Evolutionary conservation across 2,113 vertebrate genomes (phyloP), one percentile per base, ranked within the genome.

Genomic region (Syrmaticus mikado): DNA sequence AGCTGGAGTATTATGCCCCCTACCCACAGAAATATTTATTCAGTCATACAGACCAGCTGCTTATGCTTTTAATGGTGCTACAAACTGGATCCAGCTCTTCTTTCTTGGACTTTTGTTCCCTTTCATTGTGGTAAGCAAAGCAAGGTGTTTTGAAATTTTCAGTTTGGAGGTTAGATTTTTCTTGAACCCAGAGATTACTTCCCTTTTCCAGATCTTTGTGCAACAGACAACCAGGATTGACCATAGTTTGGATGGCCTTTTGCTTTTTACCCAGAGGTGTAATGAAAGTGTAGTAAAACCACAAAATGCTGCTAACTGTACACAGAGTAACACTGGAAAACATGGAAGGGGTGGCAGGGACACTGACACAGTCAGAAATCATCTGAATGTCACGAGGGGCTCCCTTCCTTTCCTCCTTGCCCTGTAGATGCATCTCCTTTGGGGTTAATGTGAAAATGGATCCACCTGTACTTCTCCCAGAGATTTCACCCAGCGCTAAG

Each of bases 21-120:
- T 99, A 40, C 95, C 98, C 38, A 98, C 97, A 3, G 98, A 98
- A 88, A 93, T 99, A 66, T 98, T 98, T 74, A 97, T 96, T 57
- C 98, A 98, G 85, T 95, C 97, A 3, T 98, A 96, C 88, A 98
- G 98, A 95, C 93, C 98, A 43, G 96, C 98, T 16, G 98, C 94
- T 20, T 98, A 96, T 89, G 97, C 96, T 65, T 71, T 98, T 13
- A 90, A 93, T 78, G 97, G 94, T 77, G 78, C n/a, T 38, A 18
- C 97, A 53, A 98, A 96, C 96, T 99, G 98, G 98, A 38, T 48
- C 3, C 78, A 97, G 17, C 95, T 99, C 67, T 98, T 99, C 83
- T 7, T 97, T 12, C 73, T 99, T 38, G 98, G 98, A 43, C 95
- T 98, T 97, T 3, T 98, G 24, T 98, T 99, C 89, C 98, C 98